Conservation (phyloP, 1,140 invertebrate species). For the Zaprionus ghesquierei region DNA sequence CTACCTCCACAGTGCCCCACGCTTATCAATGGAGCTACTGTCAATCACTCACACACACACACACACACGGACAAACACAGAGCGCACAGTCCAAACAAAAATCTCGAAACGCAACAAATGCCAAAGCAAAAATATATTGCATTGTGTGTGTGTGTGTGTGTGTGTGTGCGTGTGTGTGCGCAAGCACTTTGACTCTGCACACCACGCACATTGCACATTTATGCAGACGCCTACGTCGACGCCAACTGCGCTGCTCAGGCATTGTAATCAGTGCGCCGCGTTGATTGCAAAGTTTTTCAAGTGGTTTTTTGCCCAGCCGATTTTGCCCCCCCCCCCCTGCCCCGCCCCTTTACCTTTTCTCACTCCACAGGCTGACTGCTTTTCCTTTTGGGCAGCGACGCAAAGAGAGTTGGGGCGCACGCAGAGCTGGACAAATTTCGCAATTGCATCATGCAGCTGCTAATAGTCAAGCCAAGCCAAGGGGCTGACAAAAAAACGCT, state of each 20-base stretch:
- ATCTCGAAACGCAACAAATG: constrained; percentile 72
- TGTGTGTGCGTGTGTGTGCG: constrained; percentile 17
- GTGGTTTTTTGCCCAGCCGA: constrained; percentile 38
- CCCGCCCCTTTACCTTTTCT: too few relatives aligned
- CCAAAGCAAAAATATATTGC: constrained; percentile 71
- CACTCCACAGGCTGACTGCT: background rate
- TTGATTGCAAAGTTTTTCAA: constrained; percentile 79
- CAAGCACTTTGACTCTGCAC: constrained; percentile 34
- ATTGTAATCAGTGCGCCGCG: constrained; percentile 73
- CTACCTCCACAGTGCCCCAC: background rate
- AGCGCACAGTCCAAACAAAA: constrained; percentile 46
- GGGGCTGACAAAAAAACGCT: background rate
- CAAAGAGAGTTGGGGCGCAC: background rate
- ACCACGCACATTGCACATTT: constrained; percentile 76
- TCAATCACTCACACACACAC: constrained; percentile 58
- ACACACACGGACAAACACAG: constrained; percentile 19
- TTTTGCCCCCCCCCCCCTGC: background rate
- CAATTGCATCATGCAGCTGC: constrained; percentile 26
- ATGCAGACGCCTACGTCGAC: constrained; percentile 16
- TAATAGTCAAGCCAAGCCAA: constrained; percentile 14
- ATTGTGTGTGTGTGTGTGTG: constrained; percentile 24
- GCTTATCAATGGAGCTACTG: constrained; percentile 62
- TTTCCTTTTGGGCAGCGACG: constrained; percentile 42
- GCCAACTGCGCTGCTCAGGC: constrained; percentile 42
- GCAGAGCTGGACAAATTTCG: background rate